Base-by-base conservation (phyloP, 1,140 invertebrate species). In the Drosophila nigrodunni region DNA sequence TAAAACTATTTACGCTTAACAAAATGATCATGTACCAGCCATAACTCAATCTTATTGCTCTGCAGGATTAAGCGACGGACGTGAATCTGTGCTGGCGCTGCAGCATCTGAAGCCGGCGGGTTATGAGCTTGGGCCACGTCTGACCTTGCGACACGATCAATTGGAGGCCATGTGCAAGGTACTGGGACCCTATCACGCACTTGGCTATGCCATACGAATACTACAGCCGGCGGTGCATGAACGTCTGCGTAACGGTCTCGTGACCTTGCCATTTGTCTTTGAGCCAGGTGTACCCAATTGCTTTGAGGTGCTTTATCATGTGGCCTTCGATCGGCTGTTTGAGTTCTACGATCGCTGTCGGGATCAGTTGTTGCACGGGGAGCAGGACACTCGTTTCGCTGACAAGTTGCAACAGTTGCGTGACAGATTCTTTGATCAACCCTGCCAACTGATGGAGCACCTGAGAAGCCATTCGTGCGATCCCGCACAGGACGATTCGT, bases 321-420 rank as follows among this genome's bases (percentile, higher is more conserved):
- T 76, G 8, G 88, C 82, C 8, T 90, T 92, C 52, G 82, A 88
- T 54, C 85, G 91, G 13, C 80, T 92, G 34, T 92, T 67, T 55
- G 77, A 74, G n/a, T 92, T 66, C 54, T 82, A 74, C n/a, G 82
- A 91, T 65, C 74, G 82, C 0, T 41, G 65, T 0, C 66, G 50
- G 10, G 18, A 41, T 0, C 47, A 59, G 11, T 15, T 88, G 15
- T 18, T 76, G 0, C 34, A 25, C 4, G 55, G 10, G 2, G 18
- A 50, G 3, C 61, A 72, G 9, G n/a, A 54, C 25, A 7, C 10
- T 0, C 50, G 64, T 2, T 67, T 87, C 7, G 66, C 7, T 0
- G 50, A 39, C 3, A 80, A 80, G 3, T 34, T 87, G n/a, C 67
- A 83, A 11, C 80, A 73, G 0, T 35, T 92, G 58, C 80, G 78